phyloP scores from a whole-genome alignment of 2,113 vertebrate genomes.

The Tringa solitaria region DNA sequence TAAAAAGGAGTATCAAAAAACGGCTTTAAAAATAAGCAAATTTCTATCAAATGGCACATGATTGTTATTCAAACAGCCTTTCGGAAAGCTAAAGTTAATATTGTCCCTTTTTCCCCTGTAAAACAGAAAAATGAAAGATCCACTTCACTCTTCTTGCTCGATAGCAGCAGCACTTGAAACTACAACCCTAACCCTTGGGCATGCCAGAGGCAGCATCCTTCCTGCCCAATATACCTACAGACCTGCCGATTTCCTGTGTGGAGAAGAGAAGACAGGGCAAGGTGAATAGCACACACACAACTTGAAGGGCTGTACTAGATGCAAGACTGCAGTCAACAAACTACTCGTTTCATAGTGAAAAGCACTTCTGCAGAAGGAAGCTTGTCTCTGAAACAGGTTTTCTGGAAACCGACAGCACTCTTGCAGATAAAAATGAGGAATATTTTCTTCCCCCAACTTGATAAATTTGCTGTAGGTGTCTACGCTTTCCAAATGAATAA shows the following conservation, averaged over 20 bases:
- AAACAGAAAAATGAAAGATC: neutral
- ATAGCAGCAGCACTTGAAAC: neutral
- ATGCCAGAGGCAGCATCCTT: neutral
- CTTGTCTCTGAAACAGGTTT: neutral
- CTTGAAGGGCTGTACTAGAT: neutral
- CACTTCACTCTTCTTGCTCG: rapidly evolving
- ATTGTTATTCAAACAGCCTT: neutral
- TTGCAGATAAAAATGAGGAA: neutral
- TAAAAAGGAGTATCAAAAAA: neutral
- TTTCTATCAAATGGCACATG: neutral
- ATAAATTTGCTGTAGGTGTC: neutral
- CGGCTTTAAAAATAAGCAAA: neutral
- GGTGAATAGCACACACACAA: neutral
- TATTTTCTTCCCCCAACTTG: neutral
- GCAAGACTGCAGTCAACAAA: neutral
- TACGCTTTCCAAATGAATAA: neutral
- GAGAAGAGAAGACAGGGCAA: neutral
- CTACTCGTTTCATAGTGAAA: rapidly evolving
- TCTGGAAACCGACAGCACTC: neutral
- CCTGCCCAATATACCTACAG: neutral
- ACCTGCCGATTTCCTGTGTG: rapidly evolving
- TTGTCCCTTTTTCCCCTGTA: neutral
- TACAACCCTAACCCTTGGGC: neutral
- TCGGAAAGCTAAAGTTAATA: neutral
- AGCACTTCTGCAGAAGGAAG: neutral